Evolutionary conservation across 1,140 invertebrate species (phyloP).

Genomic region (Lordiphosa stackelbergi): DNA sequence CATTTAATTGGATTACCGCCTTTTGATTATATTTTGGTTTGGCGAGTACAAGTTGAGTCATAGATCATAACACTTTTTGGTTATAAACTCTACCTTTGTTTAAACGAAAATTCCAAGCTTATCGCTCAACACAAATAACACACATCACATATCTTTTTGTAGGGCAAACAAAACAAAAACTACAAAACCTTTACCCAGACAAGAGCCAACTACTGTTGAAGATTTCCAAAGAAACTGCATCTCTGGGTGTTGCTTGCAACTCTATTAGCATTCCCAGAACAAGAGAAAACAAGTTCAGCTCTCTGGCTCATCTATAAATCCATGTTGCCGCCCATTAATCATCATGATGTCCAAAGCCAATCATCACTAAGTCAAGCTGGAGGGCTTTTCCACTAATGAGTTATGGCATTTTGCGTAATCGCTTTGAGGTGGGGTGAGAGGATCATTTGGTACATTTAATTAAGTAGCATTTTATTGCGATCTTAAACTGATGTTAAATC

Average conservation of each 20-base stretch:
- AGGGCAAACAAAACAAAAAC: slow-evolving; percentile 36
- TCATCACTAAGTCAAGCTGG: slow-evolving; percentile 61
- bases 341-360: slow-evolving; percentile 66
- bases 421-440: slow-evolving; percentile 9
- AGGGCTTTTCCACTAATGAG: slow-evolving; percentile 54
- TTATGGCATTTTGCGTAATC: slow-evolving; percentile 67
- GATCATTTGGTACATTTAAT: slow-evolving; percentile 65
- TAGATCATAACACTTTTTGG: slow-evolving; percentile 1
- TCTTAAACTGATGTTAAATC: not conserved
- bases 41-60: slow-evolving; percentile 5
- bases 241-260: slow-evolving; percentile 45
- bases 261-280: slow-evolving; percentile 71
- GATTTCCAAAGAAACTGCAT: slow-evolving; percentile 31
- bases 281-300: slow-evolving; percentile 23
- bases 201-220: slow-evolving; percentile 52
- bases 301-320: slow-evolving; percentile 61
- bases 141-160: slow-evolving; percentile 33
- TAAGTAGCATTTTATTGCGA: slow-evolving; percentile 52
- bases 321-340: slow-evolving; percentile 61
- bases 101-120: slow-evolving; percentile 44
- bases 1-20: slow-evolving; percentile 76
- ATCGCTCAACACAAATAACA: slow-evolving; percentile 27
- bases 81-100: slow-evolving; percentile 25
- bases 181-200: slow-evolving; percentile 8
- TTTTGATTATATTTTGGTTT: slow-evolving; percentile 53